A percentile compares a stretch with the other conserved stretches of the same genome.
These are phyloP conservation scores for Myiozetetes cayanensis DNA, from an alignment of 2,113 vertebrate species.

Conservation along the genomic window DNA sequence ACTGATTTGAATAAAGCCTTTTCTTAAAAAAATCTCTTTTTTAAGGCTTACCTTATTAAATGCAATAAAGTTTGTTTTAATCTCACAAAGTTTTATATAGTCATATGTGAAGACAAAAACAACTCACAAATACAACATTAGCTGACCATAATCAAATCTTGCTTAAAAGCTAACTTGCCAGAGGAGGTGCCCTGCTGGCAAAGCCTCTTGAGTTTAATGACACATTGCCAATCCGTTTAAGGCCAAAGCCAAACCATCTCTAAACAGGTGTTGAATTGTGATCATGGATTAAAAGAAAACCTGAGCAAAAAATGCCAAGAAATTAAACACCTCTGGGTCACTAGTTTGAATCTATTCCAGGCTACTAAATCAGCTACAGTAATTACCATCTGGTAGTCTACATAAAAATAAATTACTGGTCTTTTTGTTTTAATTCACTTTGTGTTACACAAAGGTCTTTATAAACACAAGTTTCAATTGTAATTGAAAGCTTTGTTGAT, in stretches of 20 bases:
- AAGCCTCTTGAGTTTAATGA: conserved; percentile 48
- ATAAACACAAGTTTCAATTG: conserved; percentile 13
- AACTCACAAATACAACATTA: background rate
- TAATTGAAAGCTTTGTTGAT: conserved; percentile 8
- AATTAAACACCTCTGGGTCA: conserved; percentile 66
- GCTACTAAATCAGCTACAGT: conserved; percentile 60
- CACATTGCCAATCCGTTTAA: conserved; percentile 30
- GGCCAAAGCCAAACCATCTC: conserved; percentile 47
- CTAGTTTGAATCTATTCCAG: conserved; percentile 57
- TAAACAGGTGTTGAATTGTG: conserved; percentile 61
- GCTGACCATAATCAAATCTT: conserved; percentile 26
- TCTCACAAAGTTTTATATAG: background rate
- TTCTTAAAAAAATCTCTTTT: background rate
- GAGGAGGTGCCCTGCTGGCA: conserved; percentile 42
- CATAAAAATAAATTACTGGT: conserved; percentile 43
- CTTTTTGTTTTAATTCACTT: conserved; percentile 35
- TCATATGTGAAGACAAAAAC: background rate
- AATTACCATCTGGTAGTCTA: conserved; percentile 57
- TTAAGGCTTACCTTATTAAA: background rate
- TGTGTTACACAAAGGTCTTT: background rate
- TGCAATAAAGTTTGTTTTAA: background rate
- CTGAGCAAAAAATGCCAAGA: conserved; percentile 51
- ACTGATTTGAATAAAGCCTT: background rate
- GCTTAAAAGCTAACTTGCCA: conserved; percentile 28
- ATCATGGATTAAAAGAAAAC: conserved; percentile 59